A percentile compares a stretch with the other conserved stretches of the same genome.
phyloP scores from a whole-genome alignment of 2,888 invertebrate genomes.

The Drosophila putrida region DNA sequence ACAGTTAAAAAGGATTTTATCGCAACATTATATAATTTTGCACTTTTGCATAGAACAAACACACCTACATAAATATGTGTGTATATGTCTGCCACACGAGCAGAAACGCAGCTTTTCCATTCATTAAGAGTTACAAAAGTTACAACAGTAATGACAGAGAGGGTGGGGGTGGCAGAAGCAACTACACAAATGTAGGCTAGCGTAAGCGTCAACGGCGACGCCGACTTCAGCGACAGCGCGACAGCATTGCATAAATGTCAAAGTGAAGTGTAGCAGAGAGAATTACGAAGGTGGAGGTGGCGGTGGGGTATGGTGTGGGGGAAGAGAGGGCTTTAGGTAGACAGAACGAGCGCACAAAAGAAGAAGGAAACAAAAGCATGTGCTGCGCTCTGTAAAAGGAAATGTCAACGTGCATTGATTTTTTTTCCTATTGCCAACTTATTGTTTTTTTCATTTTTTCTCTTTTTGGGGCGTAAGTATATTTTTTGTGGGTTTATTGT shows the following conservation, averaged over 20 bases:
- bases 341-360: constrained; percentile 27
- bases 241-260: constrained; percentile 69
- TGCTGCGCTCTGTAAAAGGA: constrained; percentile 35
- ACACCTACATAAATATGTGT: constrained; percentile 2
- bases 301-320: neutral
- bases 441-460: neutral
- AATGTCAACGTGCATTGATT: constrained; percentile 68
- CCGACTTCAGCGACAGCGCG: constrained; percentile 27
- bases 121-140: constrained; percentile 61
- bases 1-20: constrained; percentile 37
- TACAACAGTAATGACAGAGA: constrained; percentile 24
- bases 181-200: constrained; percentile 55
- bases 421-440: constrained; percentile 33
- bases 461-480: constrained; percentile 62
- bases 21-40: constrained; percentile 52
- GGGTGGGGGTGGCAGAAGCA: constrained; percentile 8
- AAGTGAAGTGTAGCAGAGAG: constrained; percentile 50
- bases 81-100: neutral
- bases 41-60: constrained; percentile 38
- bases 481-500: constrained; percentile 43
- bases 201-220: constrained; percentile 31
- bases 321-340: neutral
- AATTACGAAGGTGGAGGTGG: neutral
- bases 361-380: constrained; percentile 44
- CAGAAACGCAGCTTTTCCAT: constrained; percentile 29